A percentile compares a stretch with the other conserved stretches of the same genome.
Evolutionary conservation across 2,113 vertebrate species (phyloP).

Genomic region (Lophotis ruficrista): DNA sequence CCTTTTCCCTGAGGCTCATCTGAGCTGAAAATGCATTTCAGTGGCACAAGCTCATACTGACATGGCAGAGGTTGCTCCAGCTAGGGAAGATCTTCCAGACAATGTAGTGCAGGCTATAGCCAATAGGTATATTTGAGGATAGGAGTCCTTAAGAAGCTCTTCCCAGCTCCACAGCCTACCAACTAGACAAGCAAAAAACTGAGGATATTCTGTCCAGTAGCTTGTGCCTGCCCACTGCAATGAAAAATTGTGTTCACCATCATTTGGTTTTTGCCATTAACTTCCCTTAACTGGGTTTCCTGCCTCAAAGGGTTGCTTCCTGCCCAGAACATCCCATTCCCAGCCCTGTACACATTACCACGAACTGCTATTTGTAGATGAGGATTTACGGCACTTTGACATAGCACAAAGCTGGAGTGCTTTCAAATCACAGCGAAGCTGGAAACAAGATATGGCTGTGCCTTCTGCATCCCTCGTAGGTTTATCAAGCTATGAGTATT

Average conservation of each 20-base stretch:
- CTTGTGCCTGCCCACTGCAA: background rate
- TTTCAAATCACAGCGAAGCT: background rate
- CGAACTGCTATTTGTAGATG: background rate
- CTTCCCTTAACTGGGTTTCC: background rate
- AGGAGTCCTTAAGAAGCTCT: background rate
- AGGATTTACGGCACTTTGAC: background rate
- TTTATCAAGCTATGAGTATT: background rate
- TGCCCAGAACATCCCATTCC: background rate
- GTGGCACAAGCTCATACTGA: background rate
- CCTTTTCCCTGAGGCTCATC: background rate
- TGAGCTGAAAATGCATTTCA: background rate
- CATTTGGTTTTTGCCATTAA: background rate
- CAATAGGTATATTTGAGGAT: background rate
- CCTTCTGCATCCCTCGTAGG: background rate
- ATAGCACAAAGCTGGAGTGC: background rate
- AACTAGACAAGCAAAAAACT: background rate
- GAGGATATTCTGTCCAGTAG: background rate
- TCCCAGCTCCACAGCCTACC: background rate
- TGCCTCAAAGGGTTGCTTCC: background rate
- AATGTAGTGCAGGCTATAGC: background rate
- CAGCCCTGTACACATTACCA: rapidly evolving
- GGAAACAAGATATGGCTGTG: background rate
- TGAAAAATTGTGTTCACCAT: background rate
- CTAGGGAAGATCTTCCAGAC: background rate
- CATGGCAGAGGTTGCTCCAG: background rate